phyloP scores from a whole-genome alignment of 2,113 vertebrate species.

The Gopherus evgoodei region DNA sequence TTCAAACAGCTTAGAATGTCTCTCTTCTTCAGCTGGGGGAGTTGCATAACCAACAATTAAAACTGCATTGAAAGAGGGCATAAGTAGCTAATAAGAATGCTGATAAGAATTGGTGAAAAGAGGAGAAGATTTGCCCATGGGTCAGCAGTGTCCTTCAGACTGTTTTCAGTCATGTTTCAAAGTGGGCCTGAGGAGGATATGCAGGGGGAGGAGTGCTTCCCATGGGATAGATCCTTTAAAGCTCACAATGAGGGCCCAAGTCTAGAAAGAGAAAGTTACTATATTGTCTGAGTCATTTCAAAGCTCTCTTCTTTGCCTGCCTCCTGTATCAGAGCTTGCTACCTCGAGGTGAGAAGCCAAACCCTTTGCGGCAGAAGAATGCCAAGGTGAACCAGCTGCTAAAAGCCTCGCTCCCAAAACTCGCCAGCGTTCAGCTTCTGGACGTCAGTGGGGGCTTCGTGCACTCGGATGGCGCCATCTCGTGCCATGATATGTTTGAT shows the following conservation, averaged over 20 bases:
- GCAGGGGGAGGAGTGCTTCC: not conserved
- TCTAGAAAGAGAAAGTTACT: accelerated
- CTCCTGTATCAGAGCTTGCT: conserved; percentile 87
- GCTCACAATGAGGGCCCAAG: not conserved
- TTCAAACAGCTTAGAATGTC: accelerated
- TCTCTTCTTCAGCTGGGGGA: not conserved
- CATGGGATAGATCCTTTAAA: accelerated
- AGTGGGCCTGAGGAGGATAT: not conserved
- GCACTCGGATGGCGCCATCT: conserved; percentile 95
- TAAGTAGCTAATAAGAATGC: not conserved
- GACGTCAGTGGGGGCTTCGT: conserved; percentile 90
- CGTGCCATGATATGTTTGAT: conserved; percentile 95
- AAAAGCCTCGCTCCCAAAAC: conserved; percentile 86
- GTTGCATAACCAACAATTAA: not conserved
- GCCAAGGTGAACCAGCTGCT: conserved; percentile 88
- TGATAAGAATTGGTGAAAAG: not conserved
- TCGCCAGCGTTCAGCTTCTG: conserved; percentile 89
- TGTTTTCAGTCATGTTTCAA: not conserved
- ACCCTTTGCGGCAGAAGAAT: conserved; percentile 95
- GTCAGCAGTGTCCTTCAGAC: not conserved
- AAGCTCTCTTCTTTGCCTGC: not conserved
- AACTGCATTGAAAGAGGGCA: accelerated
- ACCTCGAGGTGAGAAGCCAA: conserved; percentile 94
- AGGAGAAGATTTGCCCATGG: not conserved
- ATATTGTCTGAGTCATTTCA: accelerated